Base-by-base conservation (phyloP, 64 coral and sea anemone species). In the Pachyseris speciosa region DNA sequence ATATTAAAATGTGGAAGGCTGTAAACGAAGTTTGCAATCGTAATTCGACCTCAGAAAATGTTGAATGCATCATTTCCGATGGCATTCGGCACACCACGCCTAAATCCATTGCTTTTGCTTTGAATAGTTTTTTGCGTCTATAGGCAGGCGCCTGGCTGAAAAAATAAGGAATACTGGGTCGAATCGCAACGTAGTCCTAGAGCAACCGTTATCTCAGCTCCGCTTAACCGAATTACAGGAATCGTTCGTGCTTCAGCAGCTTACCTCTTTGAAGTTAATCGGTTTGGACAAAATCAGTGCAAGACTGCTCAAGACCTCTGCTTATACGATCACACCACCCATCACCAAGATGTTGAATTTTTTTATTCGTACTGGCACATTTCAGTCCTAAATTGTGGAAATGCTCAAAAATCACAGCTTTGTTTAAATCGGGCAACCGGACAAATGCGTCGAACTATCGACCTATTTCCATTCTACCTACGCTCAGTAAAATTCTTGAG, bases 371-470 rank as follows among this genome's bases (percentile, higher is more conserved):
- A 51, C 81, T 65, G 57, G 81, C 10, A 28, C 76, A 63, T 92
- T 92, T 67, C 90, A n/a, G n/a, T n/a, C n/a, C 90, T 42, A 31
- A 63, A 32, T 30, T 85, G n/a, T 92, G 90, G 81, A 92, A 92
- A 75, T 92, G 69, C 29, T 60, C 81, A 31, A 92, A 75, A 65
- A 72, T 92, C 37, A 86, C 80, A 45, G 80, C 80, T n/a, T 60
- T 86, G 26, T 92, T 92, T 7, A 92, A 92, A 22, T 86, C 81
- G 20, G 81, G 90, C 27, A 83, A 86, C 30, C 4, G 90, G 64
- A 91, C 77, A 40, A 55, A 71, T 72, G 76, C 28, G 1, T 91
- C 89, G 29, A 91, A 91, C 89, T 91, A 87, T 24, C 43, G 85
- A 5, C 85, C 85, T 9, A 87, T 87, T 7, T 87, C 67, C 15